Evolutionary conservation across 2,113 vertebrate genomes (phyloP).

Genomic region (Psophia crepitans): DNA sequence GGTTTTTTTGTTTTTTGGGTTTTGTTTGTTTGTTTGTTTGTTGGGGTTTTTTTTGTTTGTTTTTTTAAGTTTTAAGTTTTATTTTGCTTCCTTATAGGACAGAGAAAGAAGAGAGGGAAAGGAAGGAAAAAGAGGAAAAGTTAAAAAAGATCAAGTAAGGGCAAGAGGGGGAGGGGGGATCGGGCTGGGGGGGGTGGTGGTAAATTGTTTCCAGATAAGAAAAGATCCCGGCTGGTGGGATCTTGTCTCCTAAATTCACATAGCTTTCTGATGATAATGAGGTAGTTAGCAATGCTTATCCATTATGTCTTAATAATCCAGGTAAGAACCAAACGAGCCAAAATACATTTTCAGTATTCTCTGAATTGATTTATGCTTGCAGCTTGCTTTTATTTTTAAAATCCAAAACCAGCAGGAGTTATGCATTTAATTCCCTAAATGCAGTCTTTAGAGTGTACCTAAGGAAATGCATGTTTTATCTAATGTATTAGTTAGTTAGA

Average conservation of each 20-base stretch:
- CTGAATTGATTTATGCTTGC: background rate
- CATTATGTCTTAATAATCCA: background rate
- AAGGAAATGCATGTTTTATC: background rate
- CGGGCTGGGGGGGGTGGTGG: too few species aligned
- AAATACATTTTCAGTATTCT: background rate
- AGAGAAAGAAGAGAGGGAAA: background rate
- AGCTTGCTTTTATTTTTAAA: background rate
- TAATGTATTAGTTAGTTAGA: slow-evolving; percentile 4
- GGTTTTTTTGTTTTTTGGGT: rapidly evolving
- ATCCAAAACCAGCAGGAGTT: background rate
- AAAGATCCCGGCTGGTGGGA: background rate
- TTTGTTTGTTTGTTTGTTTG: too few species aligned
- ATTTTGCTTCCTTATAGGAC: background rate
- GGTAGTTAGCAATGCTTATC: background rate
- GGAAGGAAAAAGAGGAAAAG: background rate
- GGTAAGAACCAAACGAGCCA: background rate
- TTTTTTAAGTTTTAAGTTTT: background rate
- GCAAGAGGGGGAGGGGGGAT: rapidly evolving
- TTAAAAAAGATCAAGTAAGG: background rate
- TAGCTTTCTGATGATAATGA: background rate
- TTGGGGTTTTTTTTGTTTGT: too few species aligned
- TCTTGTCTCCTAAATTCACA: background rate
- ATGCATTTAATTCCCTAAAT: slow-evolving; percentile 21
- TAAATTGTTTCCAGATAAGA: background rate
- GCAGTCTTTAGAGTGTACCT: background rate